Evolutionary conservation across 2,113 vertebrate genomes (phyloP), one percentile per base, ranked within the genome.

Genomic region (Sylvilagus bachmani): DNA sequence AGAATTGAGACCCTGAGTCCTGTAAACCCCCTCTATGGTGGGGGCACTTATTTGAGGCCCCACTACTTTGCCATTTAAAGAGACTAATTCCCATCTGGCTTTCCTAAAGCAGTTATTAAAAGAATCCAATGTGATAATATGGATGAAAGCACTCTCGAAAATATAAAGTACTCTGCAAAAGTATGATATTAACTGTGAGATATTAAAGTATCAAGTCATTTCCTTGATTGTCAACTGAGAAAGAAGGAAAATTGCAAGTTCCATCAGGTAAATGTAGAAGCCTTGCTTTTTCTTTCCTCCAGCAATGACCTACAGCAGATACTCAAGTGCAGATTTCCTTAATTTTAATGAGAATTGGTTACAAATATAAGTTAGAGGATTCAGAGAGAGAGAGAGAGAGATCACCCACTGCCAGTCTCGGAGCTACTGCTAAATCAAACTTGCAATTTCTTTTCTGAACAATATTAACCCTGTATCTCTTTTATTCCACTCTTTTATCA

Each of bases 171-270:
- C 71, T 53, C 86, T 83, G 79, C 64, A 94, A 81, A 96, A 90
- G 80, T 81, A 89, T 75, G 79, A 88, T 80, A 97, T 92, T 97
- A 95, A 96, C 96, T 96, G 87, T 73, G 89, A 97, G 64, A 94
- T 89, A 96, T 97, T 96, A 83, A 97, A 93, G 33, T 95, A 90
- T 91, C 94, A 95, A 96, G 89, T 96, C 80, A 3, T 81, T 94
- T 96, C 86, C 80, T 82, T 86, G 53, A 89, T 33, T 95, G 82
- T 96, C 93, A 95, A 51, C 82, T 94, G 95, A 97, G 75, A 97
- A 94, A 86, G 64, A 83, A 24, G n/a, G n/a, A 61, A 94, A 93
- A 94, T 44, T 71, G 27, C 62, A 85, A 93, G 44, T 53, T 96
- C 69, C 82, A 66, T 85, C 61, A 66, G 75, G 80, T 95, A 91